Evolutionary conservation across 1,140 invertebrate genomes (phyloP).

Genomic region (Atta colombica): DNA sequence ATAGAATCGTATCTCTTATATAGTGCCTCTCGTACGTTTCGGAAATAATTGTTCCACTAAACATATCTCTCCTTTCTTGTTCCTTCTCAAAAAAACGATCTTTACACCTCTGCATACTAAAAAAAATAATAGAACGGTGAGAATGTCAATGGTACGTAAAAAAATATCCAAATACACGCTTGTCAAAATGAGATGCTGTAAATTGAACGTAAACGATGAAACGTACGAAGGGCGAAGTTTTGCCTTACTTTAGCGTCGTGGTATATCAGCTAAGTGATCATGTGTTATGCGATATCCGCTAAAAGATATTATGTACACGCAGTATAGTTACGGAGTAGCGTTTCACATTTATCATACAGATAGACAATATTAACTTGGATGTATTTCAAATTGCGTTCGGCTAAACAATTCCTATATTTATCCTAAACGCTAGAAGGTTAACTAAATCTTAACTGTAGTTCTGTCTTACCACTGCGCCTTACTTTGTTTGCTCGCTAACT

Average conservation of each 20-base stretch:
- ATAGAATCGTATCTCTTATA: conserved; percentile 22
- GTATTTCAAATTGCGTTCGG: conserved; percentile 63
- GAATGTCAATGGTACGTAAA: conserved; percentile 51
- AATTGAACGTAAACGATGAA: conserved; percentile 25
- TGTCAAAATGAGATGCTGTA: conserved; percentile 10
- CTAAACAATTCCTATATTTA: conserved; percentile 76
- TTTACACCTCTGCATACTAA: neutral
- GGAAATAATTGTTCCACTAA: conserved; percentile 8
- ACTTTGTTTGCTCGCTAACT: conserved; percentile 31
- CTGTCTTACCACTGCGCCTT: conserved; percentile 14
- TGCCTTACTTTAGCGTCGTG: conserved; percentile 32
- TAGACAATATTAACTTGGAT: conserved; percentile 75
- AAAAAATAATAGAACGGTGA: neutral
- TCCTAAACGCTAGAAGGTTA: conserved; percentile 70
- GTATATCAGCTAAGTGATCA: conserved; percentile 65
- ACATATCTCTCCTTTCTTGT: neutral
- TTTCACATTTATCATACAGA: conserved; percentile 76
- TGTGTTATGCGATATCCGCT: conserved; percentile 66
- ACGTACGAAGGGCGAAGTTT: conserved; percentile 56
- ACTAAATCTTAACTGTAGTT: conserved; percentile 71
- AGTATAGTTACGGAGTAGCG: conserved; percentile 76
- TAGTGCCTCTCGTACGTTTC: conserved; percentile 47
- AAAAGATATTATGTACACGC: conserved; percentile 74
- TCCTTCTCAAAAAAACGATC: neutral
- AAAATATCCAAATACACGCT: conserved; percentile 46